Evolutionary conservation across 1,140 invertebrate genomes (phyloP), one percentile per base, ranked within the genome.

Genomic region (Battus philenor): DNA sequence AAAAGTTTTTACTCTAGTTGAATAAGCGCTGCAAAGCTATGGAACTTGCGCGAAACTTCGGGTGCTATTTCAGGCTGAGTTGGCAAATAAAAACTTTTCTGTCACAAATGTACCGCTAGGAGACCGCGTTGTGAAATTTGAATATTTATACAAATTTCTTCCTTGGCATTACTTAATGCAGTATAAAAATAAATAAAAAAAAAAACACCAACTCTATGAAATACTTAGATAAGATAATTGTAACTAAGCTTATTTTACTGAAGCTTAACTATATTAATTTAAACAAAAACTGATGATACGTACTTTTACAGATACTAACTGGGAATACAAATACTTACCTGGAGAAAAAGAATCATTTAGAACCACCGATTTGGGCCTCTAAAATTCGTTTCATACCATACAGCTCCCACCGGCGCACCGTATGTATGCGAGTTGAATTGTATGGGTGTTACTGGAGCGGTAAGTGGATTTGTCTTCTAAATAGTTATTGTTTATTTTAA

Each of bases 371-470:
- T 38, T 92, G 94, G 80, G 94, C 93, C 2, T 91, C 89, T 32
- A 91, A 91, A 71, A 88, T 97, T 13, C 90, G 95, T 11, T 91
- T 97, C 68, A 86, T 96, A 29, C 95, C 95, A 4, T 94, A 94
- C 87, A 94, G 93, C 60, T 90, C 93, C 26, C 93, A 95, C 63
- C 88, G 90, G 2, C 87, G 95, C 18, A 96, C 94, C 0, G 93
- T 96, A 26, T 97, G 95, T 86, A 93, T 97, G 90, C 76, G 95
- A 34, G 92, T 96, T 7, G 95, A 97, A 79, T 56, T 96, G 5
- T 92, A 93, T 54, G 94, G 94, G 8, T 95, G 94, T 60, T 85
- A 86, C 31, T 93, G 91, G 88, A 90, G 89, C 79, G 92, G 90
- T 89, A 68, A 86, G 79, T 72, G n/a, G n/a, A n/a, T n/a, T n/a